phyloP scores from a whole-genome alignment of 1,140 invertebrate genomes.

The Physella acuta region DNA sequence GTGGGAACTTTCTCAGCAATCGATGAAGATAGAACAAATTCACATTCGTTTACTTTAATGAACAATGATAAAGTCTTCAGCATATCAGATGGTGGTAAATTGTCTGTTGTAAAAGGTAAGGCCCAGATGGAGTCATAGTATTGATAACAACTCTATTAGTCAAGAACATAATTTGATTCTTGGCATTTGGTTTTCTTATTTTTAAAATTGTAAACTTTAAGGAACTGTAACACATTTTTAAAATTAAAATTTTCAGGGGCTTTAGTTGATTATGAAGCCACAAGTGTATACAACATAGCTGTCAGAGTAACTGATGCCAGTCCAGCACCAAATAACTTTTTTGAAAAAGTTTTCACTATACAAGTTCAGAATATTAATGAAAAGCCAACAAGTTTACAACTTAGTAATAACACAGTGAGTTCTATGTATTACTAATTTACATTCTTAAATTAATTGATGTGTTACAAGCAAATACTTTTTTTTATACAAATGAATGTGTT shows the following conservation, averaged over 20 bases:
- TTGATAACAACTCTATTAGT: no score
- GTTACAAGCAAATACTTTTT: no score
- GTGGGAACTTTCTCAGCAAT: conserved; percentile 28
- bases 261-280: conserved; percentile 29
- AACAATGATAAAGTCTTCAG: conserved; percentile 27
- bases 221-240: no score
- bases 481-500: no score
- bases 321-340: conserved; percentile 12
- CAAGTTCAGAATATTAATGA: conserved; percentile 31
- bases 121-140: no score
- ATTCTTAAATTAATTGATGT: no score
- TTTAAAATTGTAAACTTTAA: no score
- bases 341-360: conserved; percentile 24
- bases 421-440: no score
- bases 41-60: conserved; percentile 24
- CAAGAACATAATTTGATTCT: no score
- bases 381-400: conserved; percentile 19
- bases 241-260: conserved; percentile 34
- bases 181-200: no score
- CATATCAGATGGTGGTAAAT: conserved; percentile 23
- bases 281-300: conserved; percentile 15
- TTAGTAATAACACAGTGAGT: not conserved
- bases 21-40: conserved; percentile 29
- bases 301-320: conserved; percentile 29
- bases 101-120: conserved; percentile 28